These are phyloP conservation scores for Liparis tanakae DNA, from an alignment of 2,797 vertebrate species.

Conservation along the genomic window DNA sequence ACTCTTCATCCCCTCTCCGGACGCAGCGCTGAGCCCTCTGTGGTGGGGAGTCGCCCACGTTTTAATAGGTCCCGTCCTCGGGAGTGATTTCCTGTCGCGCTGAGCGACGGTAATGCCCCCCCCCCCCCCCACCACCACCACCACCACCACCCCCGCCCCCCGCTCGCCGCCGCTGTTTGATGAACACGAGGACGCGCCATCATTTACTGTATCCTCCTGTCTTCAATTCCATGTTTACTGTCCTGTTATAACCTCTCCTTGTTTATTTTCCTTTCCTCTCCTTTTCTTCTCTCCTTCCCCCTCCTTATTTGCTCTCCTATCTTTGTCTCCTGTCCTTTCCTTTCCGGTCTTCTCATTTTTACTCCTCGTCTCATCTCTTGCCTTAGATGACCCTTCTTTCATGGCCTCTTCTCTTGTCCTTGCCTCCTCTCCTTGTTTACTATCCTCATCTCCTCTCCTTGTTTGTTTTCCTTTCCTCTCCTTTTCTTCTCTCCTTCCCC, in stretches of 20 bases:
- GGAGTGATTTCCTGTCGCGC: conserved; percentile 72
- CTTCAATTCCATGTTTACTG: neutral
- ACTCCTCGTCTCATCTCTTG: too few species aligned
- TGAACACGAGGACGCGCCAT: neutral
- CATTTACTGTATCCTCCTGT: neutral
- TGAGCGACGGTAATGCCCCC: conserved; percentile 65
- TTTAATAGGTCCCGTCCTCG: conserved; percentile 64
- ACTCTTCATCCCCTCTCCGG: conserved; percentile 61
- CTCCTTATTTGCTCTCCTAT: neutral
- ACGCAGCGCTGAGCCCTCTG: conserved; percentile 52
- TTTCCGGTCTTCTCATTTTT: neutral
- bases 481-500: too few species aligned
- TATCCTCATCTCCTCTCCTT: neutral
- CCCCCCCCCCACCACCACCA: too few species aligned
- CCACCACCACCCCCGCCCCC: too few species aligned
- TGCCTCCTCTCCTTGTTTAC: neutral
- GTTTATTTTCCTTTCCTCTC: neutral
- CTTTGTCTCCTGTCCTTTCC: neutral
- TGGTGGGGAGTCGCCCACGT: conserved; percentile 45
- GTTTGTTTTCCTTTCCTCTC: neutral
- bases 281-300: too few species aligned
- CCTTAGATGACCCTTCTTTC: too few species aligned
- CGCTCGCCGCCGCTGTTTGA: too few species aligned
- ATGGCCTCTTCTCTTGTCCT: too few species aligned
- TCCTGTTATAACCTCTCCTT: neutral